These are phyloP conservation scores for Petrocephalus zakoni DNA, from an alignment of 2,113 vertebrate species.

Conservation along the genomic window DNA sequence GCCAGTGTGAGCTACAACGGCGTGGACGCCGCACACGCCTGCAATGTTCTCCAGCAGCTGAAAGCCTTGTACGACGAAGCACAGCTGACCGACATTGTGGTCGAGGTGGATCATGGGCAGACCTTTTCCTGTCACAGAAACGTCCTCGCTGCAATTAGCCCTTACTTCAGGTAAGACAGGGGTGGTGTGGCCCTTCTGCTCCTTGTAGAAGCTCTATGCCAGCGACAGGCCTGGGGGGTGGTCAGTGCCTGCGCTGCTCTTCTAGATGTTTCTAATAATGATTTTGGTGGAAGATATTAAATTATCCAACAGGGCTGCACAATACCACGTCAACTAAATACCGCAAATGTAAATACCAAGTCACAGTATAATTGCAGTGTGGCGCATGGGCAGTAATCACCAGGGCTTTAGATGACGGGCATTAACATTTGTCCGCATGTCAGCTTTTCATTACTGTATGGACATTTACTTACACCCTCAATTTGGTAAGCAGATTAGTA, in stretches of 20 bases:
- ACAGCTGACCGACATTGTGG: conserved; percentile 94
- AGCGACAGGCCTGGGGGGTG: not conserved
- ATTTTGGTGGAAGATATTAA: not conserved
- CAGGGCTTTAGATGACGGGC: not conserved
- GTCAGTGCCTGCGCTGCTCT: not conserved
- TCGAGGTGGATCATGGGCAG: conserved; percentile 95
- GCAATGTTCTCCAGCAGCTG: conserved; percentile 92
- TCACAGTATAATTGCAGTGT: not conserved
- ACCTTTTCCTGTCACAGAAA: conserved; percentile 96
- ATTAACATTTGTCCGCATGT: not conserved
- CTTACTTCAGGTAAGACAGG: conserved; percentile 85
- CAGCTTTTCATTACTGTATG: not conserved
- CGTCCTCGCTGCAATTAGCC: conserved; percentile 97
- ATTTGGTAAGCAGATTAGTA: not conserved
- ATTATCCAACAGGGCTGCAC: not conserved
- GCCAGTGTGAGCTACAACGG: conserved; percentile 73
- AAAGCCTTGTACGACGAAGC: conserved; percentile 94
- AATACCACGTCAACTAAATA: no score
- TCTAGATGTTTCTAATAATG: not conserved
- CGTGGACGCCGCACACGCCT: conserved; percentile 90
- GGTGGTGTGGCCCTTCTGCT: not conserved
- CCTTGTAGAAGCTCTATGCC: not conserved
- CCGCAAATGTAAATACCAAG: no score
- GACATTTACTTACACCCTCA: not conserved
- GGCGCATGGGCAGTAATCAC: not conserved